Base-by-base conservation (phyloP, 92 coral and sea anemone genomes). In the Porites divaricata region DNA sequence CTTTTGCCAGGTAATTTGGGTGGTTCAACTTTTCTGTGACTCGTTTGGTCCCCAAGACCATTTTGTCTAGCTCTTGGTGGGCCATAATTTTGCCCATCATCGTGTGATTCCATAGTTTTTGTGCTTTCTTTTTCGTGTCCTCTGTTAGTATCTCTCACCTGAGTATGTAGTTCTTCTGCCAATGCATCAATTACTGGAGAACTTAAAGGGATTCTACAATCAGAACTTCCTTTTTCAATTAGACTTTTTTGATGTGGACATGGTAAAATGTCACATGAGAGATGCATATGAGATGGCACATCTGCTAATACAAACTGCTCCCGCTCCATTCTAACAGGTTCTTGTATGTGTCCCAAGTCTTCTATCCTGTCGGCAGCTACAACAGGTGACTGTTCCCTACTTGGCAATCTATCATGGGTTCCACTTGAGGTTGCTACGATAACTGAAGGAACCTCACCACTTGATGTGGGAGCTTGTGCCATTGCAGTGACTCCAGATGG, bases 191-290 rank as follows among this genome's bases (percentile, higher is more conserved):
- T 61, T 6, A 84, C 88, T 26, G 88, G 76, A 65, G 52, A 51
- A 53, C 88, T 84, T 25, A 84, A 58, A 19, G 82, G 88, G 1
- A 76, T 9, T 76, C 64, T 25, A 51, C 20, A 25, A 65, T 75
- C 68, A n/a, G 82, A 49, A 8, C 64, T 25, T 26, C 19, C 82
- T 7, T 53, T 67, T 62, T 76, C 82, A 66, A 84, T 72, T 17
- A 84, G 88, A 50, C 82, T 74, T 25, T 9, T 75, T 67, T 93
- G 89, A 67, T 95, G 95, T 9, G 95, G 90, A 61, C 99, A 97
- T 14, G 97, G 96, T 71, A 97, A 54, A 75, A 97, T 95, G 67
- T 97, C 99, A 91, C 99, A 97, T 26, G 96, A 86, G 82, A 95
- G 88, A 72, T 97, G 99, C 96, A 97, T 89, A 67, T 95, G 99